Conservation (phyloP, 35 echinoderm and acorn worm species). For the Ophioderma brevispina region DNA sequence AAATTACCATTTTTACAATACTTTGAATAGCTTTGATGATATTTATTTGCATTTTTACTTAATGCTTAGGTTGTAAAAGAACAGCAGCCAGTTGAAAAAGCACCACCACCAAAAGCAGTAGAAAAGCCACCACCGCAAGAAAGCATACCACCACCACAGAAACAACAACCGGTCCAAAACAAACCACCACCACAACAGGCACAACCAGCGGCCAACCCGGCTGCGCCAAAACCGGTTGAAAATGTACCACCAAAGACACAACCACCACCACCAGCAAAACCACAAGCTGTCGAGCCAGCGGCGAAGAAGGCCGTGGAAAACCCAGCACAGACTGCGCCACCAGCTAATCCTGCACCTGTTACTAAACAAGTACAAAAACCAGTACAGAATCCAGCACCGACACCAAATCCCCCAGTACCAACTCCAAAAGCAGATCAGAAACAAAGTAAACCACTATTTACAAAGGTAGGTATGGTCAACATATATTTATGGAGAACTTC, state of each 20-base stretch:
- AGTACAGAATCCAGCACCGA: not conserved
- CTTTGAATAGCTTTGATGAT: no score
- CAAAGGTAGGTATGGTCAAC: conserved; percentile 62
- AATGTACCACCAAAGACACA: conserved; percentile 40
- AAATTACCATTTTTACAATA: no score
- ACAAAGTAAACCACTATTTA: conserved; percentile 43
- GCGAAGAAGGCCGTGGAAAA: conserved; percentile 19
- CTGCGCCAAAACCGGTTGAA: conserved; percentile 5
- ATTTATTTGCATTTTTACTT: no score
- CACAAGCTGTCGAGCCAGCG: conserved; percentile 12
- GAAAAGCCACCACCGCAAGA: conserved; percentile 8
- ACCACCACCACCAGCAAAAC: conserved; percentile 33
- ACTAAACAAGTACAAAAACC: not conserved
- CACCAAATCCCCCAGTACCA: no score
- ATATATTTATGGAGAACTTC: no score
- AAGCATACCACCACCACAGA: not conserved
- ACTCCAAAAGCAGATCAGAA: not conserved
- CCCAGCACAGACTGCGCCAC: conserved; percentile 51
- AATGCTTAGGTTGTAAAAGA: not conserved
- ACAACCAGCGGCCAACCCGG: conserved; percentile 12
- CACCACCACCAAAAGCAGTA: conserved; percentile 30
- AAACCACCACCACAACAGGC: not conserved
- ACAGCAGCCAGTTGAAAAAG: conserved; percentile 20
- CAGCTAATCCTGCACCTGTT: conserved; percentile 14
- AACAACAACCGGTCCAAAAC: not conserved